A percentile compares a stretch with the other conserved stretches of the same genome.
These are phyloP conservation scores for Drosophila cyrtoloma DNA, from an alignment of 2,888 invertebrate species.

Conservation along the genomic window DNA sequence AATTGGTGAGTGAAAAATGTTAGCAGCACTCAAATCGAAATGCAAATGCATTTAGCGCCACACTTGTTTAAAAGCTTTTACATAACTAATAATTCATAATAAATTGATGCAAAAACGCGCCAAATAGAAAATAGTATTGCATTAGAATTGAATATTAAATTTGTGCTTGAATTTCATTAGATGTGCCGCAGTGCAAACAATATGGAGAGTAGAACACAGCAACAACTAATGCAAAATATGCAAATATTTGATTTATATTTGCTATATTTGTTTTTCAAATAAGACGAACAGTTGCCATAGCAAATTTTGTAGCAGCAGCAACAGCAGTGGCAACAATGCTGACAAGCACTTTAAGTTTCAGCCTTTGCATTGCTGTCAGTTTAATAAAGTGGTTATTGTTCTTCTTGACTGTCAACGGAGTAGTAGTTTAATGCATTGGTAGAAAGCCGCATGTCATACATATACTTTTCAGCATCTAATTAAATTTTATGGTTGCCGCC, in stretches of 20 bases:
- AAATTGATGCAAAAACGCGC: constrained; percentile 42
- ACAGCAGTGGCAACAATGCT: constrained; percentile 19
- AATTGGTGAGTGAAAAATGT: background rate
- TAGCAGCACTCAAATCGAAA: constrained; percentile 16
- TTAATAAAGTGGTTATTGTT: constrained; percentile 53
- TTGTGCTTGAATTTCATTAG: constrained; percentile 60
- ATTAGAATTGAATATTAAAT: constrained; percentile 23
- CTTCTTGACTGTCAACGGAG: constrained; percentile 28
- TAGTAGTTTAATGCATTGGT: constrained; percentile 50
- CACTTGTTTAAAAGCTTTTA: constrained; percentile 30
- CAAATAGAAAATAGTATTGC: constrained; percentile 10
- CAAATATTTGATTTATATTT: constrained; percentile 68
- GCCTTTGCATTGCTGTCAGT: constrained; percentile 43
- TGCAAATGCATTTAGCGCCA: constrained; percentile 61
- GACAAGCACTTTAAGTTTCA: constrained; percentile 39
- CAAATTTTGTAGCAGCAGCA: background rate
- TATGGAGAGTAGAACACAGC: constrained; percentile 46
- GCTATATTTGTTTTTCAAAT: constrained; percentile 59
- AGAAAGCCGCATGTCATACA: constrained; percentile 5
- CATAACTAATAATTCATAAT: constrained; percentile 68
- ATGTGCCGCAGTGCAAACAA: constrained; percentile 39
- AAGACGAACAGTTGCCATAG: constrained; percentile 65
- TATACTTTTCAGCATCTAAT: constrained; percentile 58
- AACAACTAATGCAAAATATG: constrained; percentile 21
- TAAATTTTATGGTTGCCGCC: constrained; percentile 69